Evolutionary conservation across 2,888 invertebrate species (phyloP), one percentile per base, ranked within the genome.

Genomic region (Cheilosia impressa): DNA sequence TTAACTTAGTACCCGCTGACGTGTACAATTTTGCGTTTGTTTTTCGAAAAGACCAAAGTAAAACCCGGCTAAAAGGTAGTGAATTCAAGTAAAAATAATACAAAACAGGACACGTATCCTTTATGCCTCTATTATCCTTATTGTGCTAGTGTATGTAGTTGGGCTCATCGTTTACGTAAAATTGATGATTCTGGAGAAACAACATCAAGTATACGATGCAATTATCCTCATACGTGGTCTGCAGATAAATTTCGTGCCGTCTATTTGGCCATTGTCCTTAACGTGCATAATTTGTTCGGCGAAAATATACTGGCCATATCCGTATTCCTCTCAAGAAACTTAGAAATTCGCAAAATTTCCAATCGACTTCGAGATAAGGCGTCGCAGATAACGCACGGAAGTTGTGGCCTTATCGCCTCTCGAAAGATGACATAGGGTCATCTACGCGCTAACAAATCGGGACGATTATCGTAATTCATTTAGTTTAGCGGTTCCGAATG

Each of bases 321-420:
- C 38, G 55, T 68, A 27, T 71, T 71, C 19, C 45, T 10, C 68
- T 45, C 19, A 63, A 58, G 58, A 68, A 76, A 80, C 27, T 60
- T 80, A 43, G 58, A 63, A 80, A 72, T 85, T 84, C 43, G 87
- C 85, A 78, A 85, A 85, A 76, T 73, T 77, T 72, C 52, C 65
- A 85, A 82, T 72, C 17, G 63, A 78, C 15, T 50, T 58, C 15
- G 34, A 22, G 80, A 85, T 81, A 81, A 85, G 85, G 58, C 71
- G 22, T 15, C 50, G 17, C 24, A 60, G 87, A 78, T 77, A 77
- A 77, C 78, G 88, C 87, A 78, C 87, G 83, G 87, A 88, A 87
- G 88, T 87, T 89, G 90, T 90, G 88, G 89, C 83, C 90, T 90
- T 90, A 90, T 90, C 90, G 87, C 85, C 76, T 77, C 22, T 81